phyloP scores from a whole-genome alignment of 2,113 vertebrate species.

The Nothobranchius furzeri region DNA sequence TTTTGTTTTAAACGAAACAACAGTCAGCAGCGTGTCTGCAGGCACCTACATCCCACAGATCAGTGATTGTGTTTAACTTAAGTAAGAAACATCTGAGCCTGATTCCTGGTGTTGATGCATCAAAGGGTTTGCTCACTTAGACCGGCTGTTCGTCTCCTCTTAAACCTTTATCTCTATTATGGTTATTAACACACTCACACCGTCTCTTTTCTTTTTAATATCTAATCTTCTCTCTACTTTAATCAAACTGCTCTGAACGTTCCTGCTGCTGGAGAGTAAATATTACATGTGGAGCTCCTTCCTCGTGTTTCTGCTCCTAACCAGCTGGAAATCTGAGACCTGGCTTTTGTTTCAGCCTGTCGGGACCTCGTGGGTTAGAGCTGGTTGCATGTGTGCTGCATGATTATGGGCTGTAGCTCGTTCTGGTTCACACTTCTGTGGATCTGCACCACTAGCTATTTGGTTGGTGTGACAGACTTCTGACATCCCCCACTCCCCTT shows the following conservation, averaged over 20 bases:
- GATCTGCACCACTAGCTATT: constrained; percentile 8
- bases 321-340: constrained; percentile 3
- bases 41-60: background rate
- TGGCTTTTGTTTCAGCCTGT: constrained; percentile 11
- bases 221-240: constrained; percentile 26
- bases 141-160: constrained; percentile 12
- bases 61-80: constrained; percentile 2
- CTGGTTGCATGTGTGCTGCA: constrained; percentile 50
- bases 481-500: background rate
- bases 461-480: constrained; percentile 4
- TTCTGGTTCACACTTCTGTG: constrained; percentile 6
- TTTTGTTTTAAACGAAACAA: background rate
- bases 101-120: constrained; percentile 34
- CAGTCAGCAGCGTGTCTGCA: background rate
- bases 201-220: constrained; percentile 29
- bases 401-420: constrained; percentile 13
- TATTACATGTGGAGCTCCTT: constrained; percentile 55
- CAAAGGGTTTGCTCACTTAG: constrained; percentile 41
- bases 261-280: constrained; percentile 45
- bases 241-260: constrained; percentile 55
- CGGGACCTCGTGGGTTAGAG: constrained; percentile 17
- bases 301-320: constrained; percentile 12
- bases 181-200: constrained; percentile 37
- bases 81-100: background rate
- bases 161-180: constrained; percentile 21